Evolutionary conservation across 2,797 vertebrate species (phyloP), one percentile per base, ranked within the genome.

Genomic region (Crenichthys baileyi): DNA sequence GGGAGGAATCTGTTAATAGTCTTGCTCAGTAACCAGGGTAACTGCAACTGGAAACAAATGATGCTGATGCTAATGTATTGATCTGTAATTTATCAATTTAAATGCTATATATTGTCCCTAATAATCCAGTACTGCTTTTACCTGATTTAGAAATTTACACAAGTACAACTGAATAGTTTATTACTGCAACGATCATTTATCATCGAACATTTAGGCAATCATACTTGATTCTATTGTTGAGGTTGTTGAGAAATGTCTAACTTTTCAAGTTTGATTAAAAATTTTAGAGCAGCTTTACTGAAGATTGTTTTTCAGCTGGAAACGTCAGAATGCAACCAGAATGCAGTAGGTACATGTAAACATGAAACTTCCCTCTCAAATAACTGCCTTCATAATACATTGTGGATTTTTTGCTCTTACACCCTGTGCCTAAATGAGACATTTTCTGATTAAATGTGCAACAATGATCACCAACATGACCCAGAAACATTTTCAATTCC

Each of bases 391-490:
- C 41, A 6, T 41, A 31, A 24, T 46, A 70, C 1, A 15, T 60
- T 44, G 51, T 53, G 18, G 0, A 41, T 41, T 65, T 24, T 41
- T 4, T 41, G 22, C 44, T 44, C 65, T 13, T 24, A 41, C 36
- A 68, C 12, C 39, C 11, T 44, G 65, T 70, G 41, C 12, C 26
- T 70, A 16, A 70, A 70, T 46, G 67, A n/a, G 39, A 44, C 24
- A 68, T 68, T 44, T 24, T 68, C 65, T 68, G 65, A 22, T 44
- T 68, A 51, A 51, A 72, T 36, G 31, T 15, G 71, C 31, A 51
- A 55, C 71, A 72, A 72, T 13, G 20, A 72, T 55, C 50, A 22
- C 53, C 50, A 72, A 72, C 50, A 55, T 72, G 36, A 55, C 71
- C 71, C 36, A 55, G 29, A 72, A 55, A 72, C 29, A 7, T 55